Percentiles rank a stretch among this genome's conserved stretches.
Conservation (phyloP, 2,113 vertebrate genomes). For the Semicossyphus pulcher region DNA sequence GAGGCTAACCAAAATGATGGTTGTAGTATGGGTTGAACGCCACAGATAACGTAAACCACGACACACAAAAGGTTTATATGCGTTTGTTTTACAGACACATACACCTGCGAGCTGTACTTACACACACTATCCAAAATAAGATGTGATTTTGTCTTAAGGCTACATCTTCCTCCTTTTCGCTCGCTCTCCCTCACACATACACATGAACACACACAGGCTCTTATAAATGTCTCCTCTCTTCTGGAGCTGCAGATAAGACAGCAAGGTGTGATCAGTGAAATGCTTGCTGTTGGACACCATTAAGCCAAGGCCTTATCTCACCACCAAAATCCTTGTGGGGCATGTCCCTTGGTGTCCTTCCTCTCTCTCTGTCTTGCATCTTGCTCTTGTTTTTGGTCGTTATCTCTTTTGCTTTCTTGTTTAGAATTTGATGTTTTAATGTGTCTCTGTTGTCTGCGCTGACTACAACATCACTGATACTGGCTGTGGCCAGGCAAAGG, state of each 20-base stretch:
- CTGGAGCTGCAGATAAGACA: slow-evolving; percentile 64
- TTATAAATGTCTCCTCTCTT: slow-evolving; percentile 41
- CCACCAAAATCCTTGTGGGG: slow-evolving; percentile 30
- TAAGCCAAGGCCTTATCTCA: slow-evolving; percentile 50
- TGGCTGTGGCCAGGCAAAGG: not conserved
- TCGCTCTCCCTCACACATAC: too few species aligned
- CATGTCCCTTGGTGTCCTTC: slow-evolving; percentile 8
- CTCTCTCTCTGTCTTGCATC: not conserved
- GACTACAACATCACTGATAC: not conserved
- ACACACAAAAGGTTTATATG: too few species aligned
- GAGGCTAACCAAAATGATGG: too few species aligned
- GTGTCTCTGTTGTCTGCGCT: not conserved
- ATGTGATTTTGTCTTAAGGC: too few species aligned
- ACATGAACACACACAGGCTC: slow-evolving; percentile 6
- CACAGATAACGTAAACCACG: too few species aligned
- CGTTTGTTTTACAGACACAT: too few species aligned
- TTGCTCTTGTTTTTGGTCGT: not conserved
- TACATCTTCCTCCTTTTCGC: too few species aligned
- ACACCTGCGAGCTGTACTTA: too few species aligned
- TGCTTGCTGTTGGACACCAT: slow-evolving; percentile 51
- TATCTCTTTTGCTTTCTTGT: slow-evolving; percentile 18
- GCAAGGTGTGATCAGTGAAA: slow-evolving; percentile 48
- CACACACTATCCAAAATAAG: too few species aligned
- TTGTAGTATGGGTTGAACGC: too few species aligned
- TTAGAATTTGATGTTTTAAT: slow-evolving; percentile 24